phyloP scores from a whole-genome alignment of 2,113 vertebrate species.

The Osmerus eperlanus region DNA sequence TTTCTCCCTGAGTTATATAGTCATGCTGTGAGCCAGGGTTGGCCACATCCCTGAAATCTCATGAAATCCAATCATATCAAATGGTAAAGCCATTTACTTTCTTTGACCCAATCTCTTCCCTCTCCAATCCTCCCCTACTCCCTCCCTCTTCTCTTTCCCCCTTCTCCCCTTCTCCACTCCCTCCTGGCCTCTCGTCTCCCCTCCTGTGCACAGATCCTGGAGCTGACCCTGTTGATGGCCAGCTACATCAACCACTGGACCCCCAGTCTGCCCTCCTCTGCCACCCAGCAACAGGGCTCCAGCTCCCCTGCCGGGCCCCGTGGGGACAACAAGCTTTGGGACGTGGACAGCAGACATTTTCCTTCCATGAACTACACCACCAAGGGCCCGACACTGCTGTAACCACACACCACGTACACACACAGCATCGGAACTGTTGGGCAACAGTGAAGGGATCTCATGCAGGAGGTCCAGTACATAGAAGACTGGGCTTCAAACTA shows the following conservation, averaged over 20 bases:
- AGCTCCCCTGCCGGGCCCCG: conserved; percentile 31
- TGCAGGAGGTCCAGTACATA: not conserved
- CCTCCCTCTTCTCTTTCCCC: not conserved
- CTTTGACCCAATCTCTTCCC: not conserved
- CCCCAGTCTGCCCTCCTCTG: conserved; percentile 50
- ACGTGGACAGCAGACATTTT: conserved; percentile 75
- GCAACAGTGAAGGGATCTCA: conserved; percentile 4
- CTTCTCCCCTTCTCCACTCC: not conserved
- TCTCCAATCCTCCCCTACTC: not conserved
- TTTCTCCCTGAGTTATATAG: not conserved
- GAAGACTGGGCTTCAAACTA: no score
- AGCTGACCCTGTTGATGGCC: conserved; percentile 85
- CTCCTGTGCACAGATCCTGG: conserved; percentile 73
- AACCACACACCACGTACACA: conserved; percentile 30
- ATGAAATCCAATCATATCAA: conserved; percentile 29
- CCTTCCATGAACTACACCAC: conserved; percentile 75
- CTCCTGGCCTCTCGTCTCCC: not conserved
- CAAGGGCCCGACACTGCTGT: conserved; percentile 84
- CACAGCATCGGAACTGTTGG: conserved; percentile 8
- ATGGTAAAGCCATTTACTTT: conserved; percentile 28
- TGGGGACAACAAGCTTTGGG: conserved; percentile 66
- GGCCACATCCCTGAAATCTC: conserved; percentile 15
- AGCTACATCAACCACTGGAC: conserved; percentile 84
- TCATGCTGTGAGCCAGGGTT: not conserved
- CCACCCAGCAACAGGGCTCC: conserved; percentile 42